phyloP scores from a whole-genome alignment of 1,140 invertebrate species.

The Apis mellifera region Amel_HAv3.1 CM009943.2:7089501-7090000 shows the following conservation, averaged over 20 bases:
- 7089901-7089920: conserved; percentile 33
- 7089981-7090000: conserved; percentile 58
- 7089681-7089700: no score
- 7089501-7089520: conserved; percentile 11
- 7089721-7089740: no score
- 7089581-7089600: conserved; percentile 17
- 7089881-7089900: conserved; percentile 41
- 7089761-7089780: no score
- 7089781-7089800: no score
- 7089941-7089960: conserved; percentile 17
- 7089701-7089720: no score
- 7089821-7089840: no score
- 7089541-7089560: neutral
- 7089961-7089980: conserved; percentile 30
- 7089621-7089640: neutral
- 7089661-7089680: neutral
- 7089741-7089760: no score
- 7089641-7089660: no score
- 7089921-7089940: conserved; percentile 33
- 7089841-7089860: no score
- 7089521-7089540: neutral
- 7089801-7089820: no score
- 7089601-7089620: conserved; percentile 37
- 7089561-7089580: neutral
- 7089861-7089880: no score